Evolutionary conservation across 2,113 vertebrate genomes (phyloP).

Genomic region (Stegastes partitus): DNA sequence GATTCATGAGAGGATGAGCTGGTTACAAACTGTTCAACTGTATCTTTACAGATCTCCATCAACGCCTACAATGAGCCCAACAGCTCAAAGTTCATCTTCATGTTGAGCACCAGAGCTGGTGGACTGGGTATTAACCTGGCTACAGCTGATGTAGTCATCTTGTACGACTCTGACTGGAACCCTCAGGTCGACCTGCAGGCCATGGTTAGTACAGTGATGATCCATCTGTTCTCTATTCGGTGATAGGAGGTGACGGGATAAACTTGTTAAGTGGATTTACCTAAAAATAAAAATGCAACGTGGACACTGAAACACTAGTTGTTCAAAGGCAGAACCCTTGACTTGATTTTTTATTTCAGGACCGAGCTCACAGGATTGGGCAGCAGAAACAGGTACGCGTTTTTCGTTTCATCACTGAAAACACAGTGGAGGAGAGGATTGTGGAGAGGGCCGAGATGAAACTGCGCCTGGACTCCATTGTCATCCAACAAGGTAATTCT

Average conservation of each 20-base stretch:
- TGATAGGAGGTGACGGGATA: neutral
- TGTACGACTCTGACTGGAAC: constrained; percentile 99
- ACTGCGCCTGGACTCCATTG: constrained; percentile 95
- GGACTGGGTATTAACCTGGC: constrained; percentile 98
- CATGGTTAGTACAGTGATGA: constrained; percentile 87
- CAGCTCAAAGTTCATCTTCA: constrained; percentile 97
- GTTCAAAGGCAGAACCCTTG: neutral
- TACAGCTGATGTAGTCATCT: constrained; percentile 97
- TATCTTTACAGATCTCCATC: constrained; percentile 91
- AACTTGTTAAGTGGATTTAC: too few species aligned
- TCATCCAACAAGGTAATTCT: constrained; percentile 95
- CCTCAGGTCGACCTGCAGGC: constrained; percentile 99
- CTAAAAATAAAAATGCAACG: too few species aligned
- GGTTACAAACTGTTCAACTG: neutral
- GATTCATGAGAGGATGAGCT: neutral
- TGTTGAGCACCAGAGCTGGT: constrained; percentile 97
- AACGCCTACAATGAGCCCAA: constrained; percentile 93
- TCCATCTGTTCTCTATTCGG: neutral
- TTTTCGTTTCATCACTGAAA: constrained; percentile 98
- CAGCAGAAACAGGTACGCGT: constrained; percentile 97
- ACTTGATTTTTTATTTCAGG: constrained; percentile 78
- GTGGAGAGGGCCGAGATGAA: constrained; percentile 99
- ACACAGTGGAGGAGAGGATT: constrained; percentile 97
- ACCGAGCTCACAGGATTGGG: constrained; percentile 97
- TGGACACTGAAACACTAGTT: neutral